These are phyloP conservation scores for Baronia brevicornis DNA, from an alignment of 2,888 invertebrate genomes.

Conservation along the genomic window DNA sequence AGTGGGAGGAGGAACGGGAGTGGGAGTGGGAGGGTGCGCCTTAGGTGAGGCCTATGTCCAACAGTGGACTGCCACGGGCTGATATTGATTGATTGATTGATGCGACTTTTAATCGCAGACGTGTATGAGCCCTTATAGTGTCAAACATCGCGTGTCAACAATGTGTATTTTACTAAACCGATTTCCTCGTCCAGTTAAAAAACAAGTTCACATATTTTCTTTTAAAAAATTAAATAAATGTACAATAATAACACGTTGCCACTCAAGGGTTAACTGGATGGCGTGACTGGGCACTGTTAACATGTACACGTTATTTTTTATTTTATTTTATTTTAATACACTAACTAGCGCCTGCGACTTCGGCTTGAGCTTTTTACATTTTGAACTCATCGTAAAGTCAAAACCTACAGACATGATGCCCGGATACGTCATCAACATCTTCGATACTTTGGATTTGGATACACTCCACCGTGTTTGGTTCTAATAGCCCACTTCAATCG, in stretches of 20 bases:
- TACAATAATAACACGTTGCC: conserved; percentile 62
- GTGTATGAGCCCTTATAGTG: background rate
- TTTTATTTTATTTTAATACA: conserved; percentile 29
- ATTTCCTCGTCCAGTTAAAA: conserved; percentile 33
- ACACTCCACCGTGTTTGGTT: too few species aligned
- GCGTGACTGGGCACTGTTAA: conserved; percentile 69
- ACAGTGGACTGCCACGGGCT: too few species aligned
- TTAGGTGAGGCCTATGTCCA: too few species aligned
- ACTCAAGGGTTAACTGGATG: conserved; percentile 51
- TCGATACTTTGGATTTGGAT: too few species aligned
- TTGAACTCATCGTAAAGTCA: too few species aligned
- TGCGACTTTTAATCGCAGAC: too few species aligned
- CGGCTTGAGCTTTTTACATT: conserved; percentile 16
- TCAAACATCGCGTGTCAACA: conserved; percentile 41
- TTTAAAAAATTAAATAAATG: conserved; percentile 65
- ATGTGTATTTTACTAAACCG: conserved; percentile 55
- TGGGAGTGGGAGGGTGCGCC: too few species aligned
- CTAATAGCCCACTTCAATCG: too few species aligned
- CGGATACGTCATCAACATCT: background rate
- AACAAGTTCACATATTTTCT: conserved; percentile 37
- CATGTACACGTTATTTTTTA: conserved; percentile 40
- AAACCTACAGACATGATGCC: too few species aligned
- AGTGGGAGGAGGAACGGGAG: too few species aligned
- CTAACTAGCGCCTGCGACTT: conserved; percentile 4
- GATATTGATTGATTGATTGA: too few species aligned